These are phyloP conservation scores for Papilio xuthus DNA, from an alignment of 1,140 invertebrate genomes.

Conservation along the genomic window DNA sequence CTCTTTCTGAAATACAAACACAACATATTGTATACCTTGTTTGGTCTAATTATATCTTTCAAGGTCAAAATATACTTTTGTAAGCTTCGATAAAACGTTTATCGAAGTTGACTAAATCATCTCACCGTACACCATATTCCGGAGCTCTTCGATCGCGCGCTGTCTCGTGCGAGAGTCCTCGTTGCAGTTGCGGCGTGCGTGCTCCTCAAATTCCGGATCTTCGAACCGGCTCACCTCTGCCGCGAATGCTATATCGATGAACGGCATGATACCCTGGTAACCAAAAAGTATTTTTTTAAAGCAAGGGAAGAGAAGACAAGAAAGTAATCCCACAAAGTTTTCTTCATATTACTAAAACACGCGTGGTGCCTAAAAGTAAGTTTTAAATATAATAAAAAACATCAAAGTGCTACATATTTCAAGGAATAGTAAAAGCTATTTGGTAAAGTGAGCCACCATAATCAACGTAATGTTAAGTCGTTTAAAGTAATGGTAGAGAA, in stretches of 20 bases:
- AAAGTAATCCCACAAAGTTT: too few species aligned
- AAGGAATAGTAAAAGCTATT: not conserved
- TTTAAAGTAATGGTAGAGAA: slow-evolving; percentile 13
- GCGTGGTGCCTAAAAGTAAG: too few species aligned
- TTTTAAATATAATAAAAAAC: too few species aligned
- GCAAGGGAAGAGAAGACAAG: too few species aligned
- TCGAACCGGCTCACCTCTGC: slow-evolving; percentile 72
- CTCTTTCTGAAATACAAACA: slow-evolving; percentile 81
- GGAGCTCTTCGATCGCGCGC: slow-evolving; percentile 83
- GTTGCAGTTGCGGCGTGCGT: slow-evolving; percentile 67
- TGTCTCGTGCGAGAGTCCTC: slow-evolving; percentile 81
- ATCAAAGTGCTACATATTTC: not conserved
- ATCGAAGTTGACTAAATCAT: not conserved
- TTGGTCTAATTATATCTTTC: too few species aligned
- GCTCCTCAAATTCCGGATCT: slow-evolving; percentile 71
- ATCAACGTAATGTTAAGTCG: not conserved
- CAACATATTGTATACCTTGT: too few species aligned
- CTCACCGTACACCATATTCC: slow-evolving; percentile 86
- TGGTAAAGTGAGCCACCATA: not conserved
- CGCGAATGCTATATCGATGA: slow-evolving; percentile 69
- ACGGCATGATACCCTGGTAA: slow-evolving; percentile 52
- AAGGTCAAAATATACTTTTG: too few species aligned
- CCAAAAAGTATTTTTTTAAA: not conserved
- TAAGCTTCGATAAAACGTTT: too few species aligned
- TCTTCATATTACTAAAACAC: too few species aligned